Percentiles rank a stretch among this genome's conserved stretches.
Evolutionary conservation across 92 coral and sea anemone species (phyloP).

Genomic region (Umimayanthus kanabou): DNA sequence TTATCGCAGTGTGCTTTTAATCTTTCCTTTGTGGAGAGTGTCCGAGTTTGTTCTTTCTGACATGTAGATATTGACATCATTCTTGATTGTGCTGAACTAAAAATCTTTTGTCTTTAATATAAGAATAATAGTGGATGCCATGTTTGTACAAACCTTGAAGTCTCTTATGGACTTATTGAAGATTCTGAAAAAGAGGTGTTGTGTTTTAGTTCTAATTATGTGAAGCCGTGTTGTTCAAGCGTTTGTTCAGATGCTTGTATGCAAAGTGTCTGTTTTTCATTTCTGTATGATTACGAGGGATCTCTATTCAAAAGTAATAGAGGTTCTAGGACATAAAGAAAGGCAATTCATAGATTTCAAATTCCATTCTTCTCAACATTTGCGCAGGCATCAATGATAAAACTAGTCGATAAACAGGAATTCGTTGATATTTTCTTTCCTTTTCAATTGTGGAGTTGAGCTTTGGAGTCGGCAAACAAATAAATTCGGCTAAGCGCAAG

Average conservation of each 20-base stretch:
- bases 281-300: slow-evolving; percentile 21
- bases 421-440: background rate
- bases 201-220: slow-evolving; percentile 5
- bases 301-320: slow-evolving; percentile 27
- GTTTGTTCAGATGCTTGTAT: slow-evolving; percentile 41
- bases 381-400: slow-evolving; percentile 46
- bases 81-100: slow-evolving; percentile 19
- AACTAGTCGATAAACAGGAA: slow-evolving; percentile 13
- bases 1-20: background rate
- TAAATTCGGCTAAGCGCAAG: background rate
- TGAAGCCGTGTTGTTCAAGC: slow-evolving; percentile 17
- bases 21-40: slow-evolving; percentile 9
- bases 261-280: slow-evolving; percentile 40
- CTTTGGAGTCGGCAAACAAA: slow-evolving; percentile 22
- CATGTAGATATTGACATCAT: background rate
- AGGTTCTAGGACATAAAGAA: slow-evolving; percentile 10
- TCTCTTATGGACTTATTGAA: slow-evolving; percentile 26
- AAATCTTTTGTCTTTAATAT: slow-evolving; percentile 36
- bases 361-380: slow-evolving; percentile 29
- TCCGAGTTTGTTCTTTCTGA: background rate
- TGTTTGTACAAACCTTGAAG: slow-evolving; percentile 16
- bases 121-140: slow-evolving; percentile 15
- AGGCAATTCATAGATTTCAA: slow-evolving; percentile 18
- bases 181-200: slow-evolving; percentile 28
- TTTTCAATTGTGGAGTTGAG: background rate